Conservation (phyloP, 2,888 invertebrate genomes). For the Salpingus planirostris region DNA sequence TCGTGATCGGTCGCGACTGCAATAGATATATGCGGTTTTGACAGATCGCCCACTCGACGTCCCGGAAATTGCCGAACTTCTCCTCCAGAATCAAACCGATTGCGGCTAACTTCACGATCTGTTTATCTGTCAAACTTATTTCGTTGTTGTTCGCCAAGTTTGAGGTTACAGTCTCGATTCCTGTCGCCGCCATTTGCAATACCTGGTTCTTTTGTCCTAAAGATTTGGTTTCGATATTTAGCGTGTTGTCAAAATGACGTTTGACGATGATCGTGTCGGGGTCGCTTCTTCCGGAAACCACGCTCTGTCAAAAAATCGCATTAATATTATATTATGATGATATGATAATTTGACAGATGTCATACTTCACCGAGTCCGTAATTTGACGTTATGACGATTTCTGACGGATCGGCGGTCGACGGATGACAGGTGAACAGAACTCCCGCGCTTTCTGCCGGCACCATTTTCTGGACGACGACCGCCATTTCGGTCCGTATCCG, state of each 20-base stretch:
- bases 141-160: no score
- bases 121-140: slow-evolving; percentile 32
- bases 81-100: slow-evolving; percentile 55
- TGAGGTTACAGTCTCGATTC: slow-evolving; percentile 11
- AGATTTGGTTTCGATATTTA: slow-evolving; percentile 43
- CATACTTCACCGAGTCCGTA: slow-evolving; percentile 74
- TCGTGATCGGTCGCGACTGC: slow-evolving; percentile 75
- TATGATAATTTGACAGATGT: background rate
- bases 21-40: slow-evolving; percentile 54
- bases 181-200: slow-evolving; percentile 42
- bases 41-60: slow-evolving; percentile 72
- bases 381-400: slow-evolving; percentile 67
- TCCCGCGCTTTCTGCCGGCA: slow-evolving; percentile 61
- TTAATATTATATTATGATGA: background rate
- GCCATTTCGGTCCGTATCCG: slow-evolving; percentile 60
- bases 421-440: slow-evolving; percentile 79
- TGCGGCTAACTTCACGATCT: slow-evolving; percentile 48
- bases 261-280: slow-evolving; percentile 63
- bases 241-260: slow-evolving; percentile 42
- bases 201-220: slow-evolving; percentile 48
- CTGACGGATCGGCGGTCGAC: slow-evolving; percentile 55
- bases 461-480: slow-evolving; percentile 73
- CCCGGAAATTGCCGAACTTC: slow-evolving; percentile 60
- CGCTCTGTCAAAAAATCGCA: slow-evolving; percentile 47
- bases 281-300: slow-evolving; percentile 69